These are phyloP conservation scores for Apomyelois bistriatella DNA, from an alignment of 2,888 invertebrate genomes.

Conservation along the genomic window DNA sequence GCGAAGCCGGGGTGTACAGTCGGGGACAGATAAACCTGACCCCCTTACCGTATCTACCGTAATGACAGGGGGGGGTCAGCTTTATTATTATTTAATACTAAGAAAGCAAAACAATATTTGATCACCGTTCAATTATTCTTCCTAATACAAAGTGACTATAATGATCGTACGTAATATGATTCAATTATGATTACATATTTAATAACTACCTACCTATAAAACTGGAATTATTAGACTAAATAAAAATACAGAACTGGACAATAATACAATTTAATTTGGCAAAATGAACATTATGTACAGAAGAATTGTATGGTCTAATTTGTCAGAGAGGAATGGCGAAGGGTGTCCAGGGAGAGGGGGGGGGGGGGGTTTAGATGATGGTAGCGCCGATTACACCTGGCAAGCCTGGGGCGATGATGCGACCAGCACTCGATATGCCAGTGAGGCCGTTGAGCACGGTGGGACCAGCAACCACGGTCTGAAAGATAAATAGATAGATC, in stretches of 20 bases:
- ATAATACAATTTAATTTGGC: conserved; percentile 21
- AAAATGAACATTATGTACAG: conserved; percentile 24
- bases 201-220: too few species aligned
- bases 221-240: background rate
- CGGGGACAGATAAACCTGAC: too few species aligned
- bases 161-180: too few species aligned
- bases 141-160: too few species aligned
- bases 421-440: conserved; percentile 25
- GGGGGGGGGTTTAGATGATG: conserved; percentile 26
- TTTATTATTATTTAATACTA: too few species aligned
- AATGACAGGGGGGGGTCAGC: too few species aligned
- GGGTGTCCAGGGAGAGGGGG: conserved; percentile 14
- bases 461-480: conserved; percentile 70
- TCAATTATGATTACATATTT: too few species aligned
- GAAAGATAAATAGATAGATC: conserved; percentile 21
- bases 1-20: too few species aligned
- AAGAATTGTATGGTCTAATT: conserved; percentile 10
- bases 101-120: too few species aligned
- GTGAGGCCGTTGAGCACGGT: conserved; percentile 53
- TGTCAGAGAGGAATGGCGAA: conserved; percentile 3
- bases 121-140: too few species aligned
- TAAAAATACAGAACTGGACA: conserved; percentile 5
- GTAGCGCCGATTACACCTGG: conserved; percentile 51
- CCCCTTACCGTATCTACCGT: too few species aligned
- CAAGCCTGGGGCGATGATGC: conserved; percentile 46